Base-by-base conservation (phyloP, 2,888 invertebrate genomes). In the Entomobrya multifasciata region DNA sequence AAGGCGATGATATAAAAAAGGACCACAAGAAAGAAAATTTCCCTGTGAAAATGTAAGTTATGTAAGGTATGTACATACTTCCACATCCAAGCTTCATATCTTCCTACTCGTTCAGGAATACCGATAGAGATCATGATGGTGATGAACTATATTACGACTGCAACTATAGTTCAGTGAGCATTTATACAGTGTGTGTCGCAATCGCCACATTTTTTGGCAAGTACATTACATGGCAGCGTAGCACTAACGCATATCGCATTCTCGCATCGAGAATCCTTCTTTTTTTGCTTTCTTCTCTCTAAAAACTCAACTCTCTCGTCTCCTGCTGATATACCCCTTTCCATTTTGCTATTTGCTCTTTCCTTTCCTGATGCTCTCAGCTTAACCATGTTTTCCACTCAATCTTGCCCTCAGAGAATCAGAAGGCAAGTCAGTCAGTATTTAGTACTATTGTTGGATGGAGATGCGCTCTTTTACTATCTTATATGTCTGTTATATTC, bases 151-250 rank as follows among this genome's bases (percentile, higher is more conserved):
- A n/a, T n/a, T n/a, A n/a, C n/a, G n/a, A n/a, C n/a, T n/a, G n/a
- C n/a, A n/a, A n/a, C n/a, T 17, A 20, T 55, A 22, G 17, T 55
- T 20, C 15, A 55, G 6, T 15, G 49, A 49, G 5, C 4, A 55
- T 55, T 17, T 55, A n/a, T 52, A n/a, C n/a, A 52, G n/a, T 52
- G n/a, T 52, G 27, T 60, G 60, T 60, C 60, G 60, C 60, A 60
- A 60, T 60, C 15, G 27, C 60, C 25, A 60, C 27, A 15, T 60
- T 60, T n/a, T n/a, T n/a, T n/a, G n/a, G n/a, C n/a, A n/a, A n/a
- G n/a, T n/a, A n/a, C n/a, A n/a, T n/a, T n/a, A n/a, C n/a, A n/a
- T n/a, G n/a, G n/a, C n/a, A n/a, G n/a, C n/a, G n/a, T n/a, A n/a
- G n/a, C n/a, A n/a, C n/a, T n/a, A n/a, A 60, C 17, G 15, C n/a